Percentiles rank a stretch among this genome's conserved stretches.
Conservation (phyloP, 2,888 invertebrate genomes). For the Cacoxenus indagator region DNA sequence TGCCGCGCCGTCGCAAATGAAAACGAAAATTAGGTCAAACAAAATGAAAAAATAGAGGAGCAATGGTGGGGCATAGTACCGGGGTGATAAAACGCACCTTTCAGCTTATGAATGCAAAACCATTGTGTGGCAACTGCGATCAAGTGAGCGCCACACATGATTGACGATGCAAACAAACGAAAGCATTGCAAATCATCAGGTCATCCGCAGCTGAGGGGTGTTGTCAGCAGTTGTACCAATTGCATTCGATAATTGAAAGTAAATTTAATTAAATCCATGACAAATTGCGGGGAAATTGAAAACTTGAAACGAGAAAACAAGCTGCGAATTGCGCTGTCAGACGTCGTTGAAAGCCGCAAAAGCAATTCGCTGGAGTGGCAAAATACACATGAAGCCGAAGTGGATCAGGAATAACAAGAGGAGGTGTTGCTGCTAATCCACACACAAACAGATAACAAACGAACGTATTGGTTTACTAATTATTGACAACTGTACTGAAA, state of each 20-base stretch:
- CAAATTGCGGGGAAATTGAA: constrained; percentile 36
- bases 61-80: constrained; percentile 18
- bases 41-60: constrained; percentile 24
- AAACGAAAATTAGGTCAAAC: constrained; percentile 40
- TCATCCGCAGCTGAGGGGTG: not conserved
- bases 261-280: constrained; percentile 44
- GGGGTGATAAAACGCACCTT: not conserved
- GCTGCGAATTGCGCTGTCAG: constrained; percentile 19
- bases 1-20: constrained; percentile 21
- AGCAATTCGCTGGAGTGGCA: not conserved
- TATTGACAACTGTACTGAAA: no score
- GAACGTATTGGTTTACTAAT: no score
- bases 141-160: not conserved
- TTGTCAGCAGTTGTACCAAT: constrained; percentile 28
- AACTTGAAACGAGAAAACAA: constrained; percentile 22
- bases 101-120: not conserved
- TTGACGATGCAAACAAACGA: not conserved
- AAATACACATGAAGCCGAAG: not conserved
- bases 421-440: no score
- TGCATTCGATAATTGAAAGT: constrained; percentile 19
- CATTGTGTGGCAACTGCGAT: not conserved
- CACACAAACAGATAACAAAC: no score
- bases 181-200: not conserved
- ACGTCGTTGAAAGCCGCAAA: constrained; percentile 21
- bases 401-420: no score